Evolutionary conservation across 2,113 vertebrate genomes (phyloP).

Genomic region (Coptodon rendalli): DNA sequence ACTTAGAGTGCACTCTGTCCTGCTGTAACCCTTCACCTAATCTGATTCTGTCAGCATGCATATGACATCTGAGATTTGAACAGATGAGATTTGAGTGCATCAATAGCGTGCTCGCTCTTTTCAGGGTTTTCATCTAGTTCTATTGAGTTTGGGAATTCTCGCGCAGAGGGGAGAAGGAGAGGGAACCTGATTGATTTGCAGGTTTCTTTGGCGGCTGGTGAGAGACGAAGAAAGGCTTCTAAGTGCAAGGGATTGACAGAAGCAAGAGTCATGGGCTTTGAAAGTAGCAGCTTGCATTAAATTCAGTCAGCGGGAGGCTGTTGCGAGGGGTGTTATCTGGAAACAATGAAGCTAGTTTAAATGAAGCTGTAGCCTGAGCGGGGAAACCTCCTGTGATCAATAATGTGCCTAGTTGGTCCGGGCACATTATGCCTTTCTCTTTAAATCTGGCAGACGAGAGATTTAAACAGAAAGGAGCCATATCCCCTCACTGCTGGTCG

Average conservation of each 20-base stretch:
- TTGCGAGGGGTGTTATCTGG: slow-evolving; percentile 38
- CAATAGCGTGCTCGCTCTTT: neutral
- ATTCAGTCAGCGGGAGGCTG: slow-evolving; percentile 34
- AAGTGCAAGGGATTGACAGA: neutral
- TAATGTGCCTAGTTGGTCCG: slow-evolving; percentile 23
- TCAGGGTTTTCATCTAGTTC: neutral
- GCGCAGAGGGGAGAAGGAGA: neutral
- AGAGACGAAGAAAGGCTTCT: neutral
- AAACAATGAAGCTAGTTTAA: slow-evolving; percentile 52
- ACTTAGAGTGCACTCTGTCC: neutral
- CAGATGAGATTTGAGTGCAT: neutral
- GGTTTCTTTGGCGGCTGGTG: neutral
- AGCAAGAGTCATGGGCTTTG: slow-evolving; percentile 15
- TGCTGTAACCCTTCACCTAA: neutral
- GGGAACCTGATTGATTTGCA: neutral
- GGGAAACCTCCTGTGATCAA: slow-evolving; percentile 43
- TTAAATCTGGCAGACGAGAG: slow-evolving; percentile 2
- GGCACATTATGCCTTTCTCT: neutral
- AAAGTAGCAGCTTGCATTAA: slow-evolving; percentile 35
- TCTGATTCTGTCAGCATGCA: neutral
- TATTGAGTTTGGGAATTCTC: neutral
- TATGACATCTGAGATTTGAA: neutral
- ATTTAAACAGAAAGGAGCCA: slow-evolving; percentile 30
- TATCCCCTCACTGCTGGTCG: neutral
- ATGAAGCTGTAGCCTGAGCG: slow-evolving; percentile 41